Percentiles rank a stretch among this genome's conserved stretches.
phyloP scores from a whole-genome alignment of 2,797 vertebrate species.

The Peromyscus aztecus region DNA sequence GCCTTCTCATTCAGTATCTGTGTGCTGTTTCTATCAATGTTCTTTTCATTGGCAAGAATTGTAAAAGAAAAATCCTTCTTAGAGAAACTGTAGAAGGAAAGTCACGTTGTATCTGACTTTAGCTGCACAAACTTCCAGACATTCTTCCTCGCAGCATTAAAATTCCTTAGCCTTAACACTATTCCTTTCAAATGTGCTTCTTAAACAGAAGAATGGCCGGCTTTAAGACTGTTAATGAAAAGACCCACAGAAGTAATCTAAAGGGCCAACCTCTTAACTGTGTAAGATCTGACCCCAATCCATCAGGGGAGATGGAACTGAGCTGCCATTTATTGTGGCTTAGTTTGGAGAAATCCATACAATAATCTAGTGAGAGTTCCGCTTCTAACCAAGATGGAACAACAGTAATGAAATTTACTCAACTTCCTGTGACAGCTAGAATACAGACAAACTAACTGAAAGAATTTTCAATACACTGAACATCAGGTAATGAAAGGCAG shows the following conservation, averaged over 20 bases:
- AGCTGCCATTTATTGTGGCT: constrained; percentile 52
- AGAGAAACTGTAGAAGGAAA: constrained; percentile 56
- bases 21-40: constrained; percentile 45
- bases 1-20: constrained; percentile 10
- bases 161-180: constrained; percentile 76
- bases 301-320: constrained; percentile 58
- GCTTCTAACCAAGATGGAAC: background rate
- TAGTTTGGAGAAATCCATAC: constrained; percentile 33
- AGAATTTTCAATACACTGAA: constrained; percentile 31
- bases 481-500: background rate
- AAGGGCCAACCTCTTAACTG: constrained; percentile 34
- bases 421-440: background rate
- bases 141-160: constrained; percentile 72
- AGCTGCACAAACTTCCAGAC: constrained; percentile 61
- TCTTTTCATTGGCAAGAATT: constrained; percentile 75
- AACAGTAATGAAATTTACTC: background rate
- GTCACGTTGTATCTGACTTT: constrained; percentile 61
- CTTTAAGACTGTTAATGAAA: constrained; percentile 78
- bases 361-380: constrained; percentile 6
- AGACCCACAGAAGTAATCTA: constrained; percentile 74
- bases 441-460: background rate
- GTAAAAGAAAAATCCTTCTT: constrained; percentile 67
- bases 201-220: constrained; percentile 76
- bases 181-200: constrained; percentile 75
- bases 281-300: constrained; percentile 73